These are phyloP conservation scores for Bradypodion ventrale DNA, from an alignment of 2,797 vertebrate species.

Conservation along the genomic window DNA sequence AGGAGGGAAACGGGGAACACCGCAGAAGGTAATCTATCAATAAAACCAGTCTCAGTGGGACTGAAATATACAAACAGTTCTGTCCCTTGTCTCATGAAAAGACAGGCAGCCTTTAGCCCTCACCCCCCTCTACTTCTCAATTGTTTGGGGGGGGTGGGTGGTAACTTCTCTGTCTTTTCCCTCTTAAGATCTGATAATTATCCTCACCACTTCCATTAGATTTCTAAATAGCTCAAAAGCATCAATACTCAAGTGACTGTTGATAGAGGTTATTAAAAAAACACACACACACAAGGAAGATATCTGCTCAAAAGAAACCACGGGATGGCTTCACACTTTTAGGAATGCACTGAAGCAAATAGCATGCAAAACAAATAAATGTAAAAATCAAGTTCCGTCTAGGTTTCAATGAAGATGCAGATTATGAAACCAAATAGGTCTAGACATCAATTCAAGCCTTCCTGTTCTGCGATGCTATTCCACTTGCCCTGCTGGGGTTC, in stretches of 20 bases:
- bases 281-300: too few relatives aligned
- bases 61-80: not conserved
- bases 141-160: conserved; percentile 22
- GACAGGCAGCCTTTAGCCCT: conserved; percentile 7
- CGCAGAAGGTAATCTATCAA: not conserved
- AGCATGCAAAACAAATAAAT: too few relatives aligned
- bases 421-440: too few relatives aligned
- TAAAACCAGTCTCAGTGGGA: not conserved
- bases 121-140: not conserved
- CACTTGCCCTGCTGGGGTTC: not conserved
- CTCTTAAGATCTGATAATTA: conserved; percentile 27
- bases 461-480: too few relatives aligned
- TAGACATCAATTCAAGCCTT: not conserved
- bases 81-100: not conserved
- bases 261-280: too few relatives aligned
- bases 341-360: not conserved
- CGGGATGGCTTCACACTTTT: too few relatives aligned
- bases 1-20: not conserved
- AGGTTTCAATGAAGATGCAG: not conserved
- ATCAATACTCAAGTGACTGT: not conserved
- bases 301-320: too few relatives aligned
- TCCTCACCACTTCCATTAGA: not conserved
- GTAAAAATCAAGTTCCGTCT: not conserved
- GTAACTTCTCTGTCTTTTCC: not conserved
- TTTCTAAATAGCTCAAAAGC: not conserved